Evolutionary conservation across 2,888 invertebrate species (phyloP).

Genomic region (Cryptus armator): DNA sequence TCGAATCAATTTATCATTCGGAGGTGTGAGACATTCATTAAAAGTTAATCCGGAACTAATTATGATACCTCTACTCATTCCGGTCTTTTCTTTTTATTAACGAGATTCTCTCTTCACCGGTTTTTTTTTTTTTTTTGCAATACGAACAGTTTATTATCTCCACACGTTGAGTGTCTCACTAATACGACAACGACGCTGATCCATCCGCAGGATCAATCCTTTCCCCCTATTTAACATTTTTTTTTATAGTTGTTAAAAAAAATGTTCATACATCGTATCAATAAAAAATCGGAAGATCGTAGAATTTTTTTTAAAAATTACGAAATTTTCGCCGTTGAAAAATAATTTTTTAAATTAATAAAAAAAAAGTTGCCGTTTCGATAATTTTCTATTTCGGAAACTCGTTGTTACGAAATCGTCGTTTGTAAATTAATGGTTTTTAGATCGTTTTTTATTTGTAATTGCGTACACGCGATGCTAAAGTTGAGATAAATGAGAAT

Average conservation of each 20-base stretch:
- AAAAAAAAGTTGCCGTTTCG: neutral
- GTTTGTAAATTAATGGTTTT: too few relatives aligned
- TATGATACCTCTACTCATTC: slow-evolving; percentile 7
- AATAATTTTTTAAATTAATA: too few relatives aligned
- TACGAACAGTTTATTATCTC: neutral
- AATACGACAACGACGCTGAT: neutral
- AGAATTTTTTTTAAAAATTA: too few relatives aligned
- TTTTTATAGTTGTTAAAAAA: neutral
- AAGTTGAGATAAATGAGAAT: neutral
- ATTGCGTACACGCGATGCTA: too few relatives aligned
- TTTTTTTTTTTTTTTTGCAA: neutral
- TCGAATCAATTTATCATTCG: slow-evolving; percentile 30
- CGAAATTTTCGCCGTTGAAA: neutral
- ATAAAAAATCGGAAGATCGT: neutral
- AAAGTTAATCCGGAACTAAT: slow-evolving; percentile 36
- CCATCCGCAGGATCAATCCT: too few relatives aligned
- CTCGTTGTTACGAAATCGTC: neutral
- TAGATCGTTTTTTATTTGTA: too few relatives aligned
- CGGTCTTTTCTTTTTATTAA: slow-evolving; percentile 5
- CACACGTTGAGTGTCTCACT: neutral
- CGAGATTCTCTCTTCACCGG: neutral
- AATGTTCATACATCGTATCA: neutral
- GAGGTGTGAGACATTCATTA: neutral
- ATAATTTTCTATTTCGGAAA: neutral
- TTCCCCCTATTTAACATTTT: too few relatives aligned